Conservation (phyloP, 2,888 invertebrate genomes). For the Fragum sueziense region DNA sequence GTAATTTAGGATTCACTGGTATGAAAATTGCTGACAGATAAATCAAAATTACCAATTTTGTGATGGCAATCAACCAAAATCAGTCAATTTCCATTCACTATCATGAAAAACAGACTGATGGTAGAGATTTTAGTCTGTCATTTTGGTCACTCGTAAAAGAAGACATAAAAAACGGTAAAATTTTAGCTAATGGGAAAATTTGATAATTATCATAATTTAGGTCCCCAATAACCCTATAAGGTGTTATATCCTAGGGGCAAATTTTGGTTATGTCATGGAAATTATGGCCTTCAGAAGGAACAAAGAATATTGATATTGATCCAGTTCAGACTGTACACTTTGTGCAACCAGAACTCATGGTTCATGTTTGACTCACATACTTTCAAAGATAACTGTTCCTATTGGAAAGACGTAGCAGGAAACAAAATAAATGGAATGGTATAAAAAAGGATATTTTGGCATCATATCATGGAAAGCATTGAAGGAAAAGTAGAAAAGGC, state of each 20-base stretch:
- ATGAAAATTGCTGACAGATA: neutral
- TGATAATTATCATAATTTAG: slow-evolving; percentile 12
- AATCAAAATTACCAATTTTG: neutral
- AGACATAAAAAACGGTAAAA: slow-evolving; percentile 8
- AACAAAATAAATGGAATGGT: no score
- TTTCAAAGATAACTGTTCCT: no score
- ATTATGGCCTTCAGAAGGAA: no score
- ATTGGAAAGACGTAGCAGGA: no score
- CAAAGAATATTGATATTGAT: no score
- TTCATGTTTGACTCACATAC: no score
- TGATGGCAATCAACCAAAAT: neutral
- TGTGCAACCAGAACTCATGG: no score
- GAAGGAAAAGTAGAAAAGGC: no score
- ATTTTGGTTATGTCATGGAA: no score
- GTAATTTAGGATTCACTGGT: neutral
- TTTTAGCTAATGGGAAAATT: slow-evolving; percentile 15
- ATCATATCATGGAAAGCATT: no score
- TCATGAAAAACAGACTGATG: neutral
- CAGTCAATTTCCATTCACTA: neutral
- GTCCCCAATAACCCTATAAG: neutral
- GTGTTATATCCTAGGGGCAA: neutral
- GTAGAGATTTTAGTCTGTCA: neutral
- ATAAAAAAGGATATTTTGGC: no score
- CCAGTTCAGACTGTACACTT: no score
- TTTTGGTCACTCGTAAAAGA: slow-evolving; percentile 4